Percentiles rank a stretch among this genome's conserved stretches.
Evolutionary conservation across 2,888 invertebrate species (phyloP).

Genomic region (Eupithecia inturbata): DNA sequence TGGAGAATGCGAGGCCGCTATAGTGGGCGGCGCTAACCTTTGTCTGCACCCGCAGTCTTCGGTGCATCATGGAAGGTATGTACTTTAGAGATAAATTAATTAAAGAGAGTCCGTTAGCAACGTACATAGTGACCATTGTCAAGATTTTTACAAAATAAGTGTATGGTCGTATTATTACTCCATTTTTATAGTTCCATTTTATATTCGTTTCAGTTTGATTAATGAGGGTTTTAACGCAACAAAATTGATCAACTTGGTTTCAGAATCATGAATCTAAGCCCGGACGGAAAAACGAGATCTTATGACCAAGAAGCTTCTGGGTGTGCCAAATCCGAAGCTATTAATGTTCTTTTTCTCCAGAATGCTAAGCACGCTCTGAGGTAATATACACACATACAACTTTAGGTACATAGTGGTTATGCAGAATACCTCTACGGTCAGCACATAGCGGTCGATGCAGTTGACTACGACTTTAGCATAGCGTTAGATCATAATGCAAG

Average conservation of each 20-base stretch:
- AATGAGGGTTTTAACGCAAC: not conserved
- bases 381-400: constrained; percentile 46
- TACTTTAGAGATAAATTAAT: not conserved
- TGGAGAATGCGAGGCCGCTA: constrained; percentile 73
- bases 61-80: constrained; percentile 47
- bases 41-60: constrained; percentile 67
- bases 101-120: no score
- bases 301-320: constrained; percentile 91
- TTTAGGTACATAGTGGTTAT: no score
- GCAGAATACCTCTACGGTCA: no score
- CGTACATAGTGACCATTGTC: not conserved
- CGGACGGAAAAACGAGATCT: constrained; percentile 91
- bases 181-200: no score
- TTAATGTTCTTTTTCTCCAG: constrained; percentile 87
- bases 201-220: no score
- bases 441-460: no score
- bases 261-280: constrained; percentile 79
- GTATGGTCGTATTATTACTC: constrained; percentile 24
- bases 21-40: constrained; percentile 81
- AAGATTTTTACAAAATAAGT: not conserved
- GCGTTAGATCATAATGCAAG: not conserved
- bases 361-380: constrained; percentile 74
- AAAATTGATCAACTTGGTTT: not conserved
- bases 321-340: constrained; percentile 87
- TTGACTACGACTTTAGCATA: not conserved